Base-by-base conservation (phyloP, 2,113 vertebrate genomes). In the Syngnathus scovelli region DNA sequence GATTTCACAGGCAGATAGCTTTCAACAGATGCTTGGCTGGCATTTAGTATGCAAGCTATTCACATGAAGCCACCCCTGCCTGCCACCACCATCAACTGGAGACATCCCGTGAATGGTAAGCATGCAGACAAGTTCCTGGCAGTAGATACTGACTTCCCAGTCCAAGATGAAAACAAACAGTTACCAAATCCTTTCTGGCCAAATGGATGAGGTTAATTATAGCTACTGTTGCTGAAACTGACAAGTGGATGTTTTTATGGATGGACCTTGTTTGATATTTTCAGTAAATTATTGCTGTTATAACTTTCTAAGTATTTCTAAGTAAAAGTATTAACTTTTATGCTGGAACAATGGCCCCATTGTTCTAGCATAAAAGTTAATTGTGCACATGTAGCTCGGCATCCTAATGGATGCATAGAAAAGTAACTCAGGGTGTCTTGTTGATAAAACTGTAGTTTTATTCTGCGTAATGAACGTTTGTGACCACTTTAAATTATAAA, bases 1-100 rank as follows among this genome's bases (percentile, higher is more conserved):
- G 81, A 81, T 78, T 82, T 75, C 52, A 81, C 66, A 79, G 89
- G 89, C 81, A 81, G 88, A 91, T 78, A 68, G 61, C 78, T 75
- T 71, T 75, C 74, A 83, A 82, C 89, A 90, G 87, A 85, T 90
- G 90, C 71, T 76, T 61, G 41, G 43, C 55, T 68, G 78, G 74
- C 70, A 79, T 85, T 73, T 76, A 68, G 62, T 64, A 64, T 67
- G 67, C 41, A 5, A 51, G n/a, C 66, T 61, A 70, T 70, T 72
- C 38, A 33, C 23, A n/a, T 10, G 1, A 21, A 61, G 21, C 48
- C 63, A 66, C 55, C 23, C 41, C 9, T 37, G 19, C 41, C 49
- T 5, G 27, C 55, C 55, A 41, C 38, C 9, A 12, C 38, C 59
- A 27, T 23, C 61, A 44, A 23, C 46, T 12, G 15, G 21, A 58